phyloP scores from a whole-genome alignment of 2,888 invertebrate species.

The Clusia tigrina region DNA sequence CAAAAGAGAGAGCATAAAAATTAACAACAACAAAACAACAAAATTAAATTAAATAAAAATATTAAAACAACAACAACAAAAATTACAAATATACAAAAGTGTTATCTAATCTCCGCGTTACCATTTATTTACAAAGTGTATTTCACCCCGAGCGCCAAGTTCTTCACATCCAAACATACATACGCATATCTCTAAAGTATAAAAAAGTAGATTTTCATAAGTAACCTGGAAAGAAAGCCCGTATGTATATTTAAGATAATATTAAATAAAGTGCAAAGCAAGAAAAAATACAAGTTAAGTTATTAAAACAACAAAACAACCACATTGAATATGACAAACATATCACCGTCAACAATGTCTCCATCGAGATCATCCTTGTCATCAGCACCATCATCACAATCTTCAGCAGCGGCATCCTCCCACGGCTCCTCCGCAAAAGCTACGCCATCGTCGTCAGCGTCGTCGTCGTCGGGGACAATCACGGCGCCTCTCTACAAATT shows the following conservation, averaged over 20 bases:
- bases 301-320: slow-evolving; percentile 16
- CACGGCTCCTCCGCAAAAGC: not conserved
- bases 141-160: not conserved
- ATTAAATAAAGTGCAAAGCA: not conserved
- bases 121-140: not conserved
- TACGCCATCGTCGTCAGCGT: not conserved
- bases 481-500: slow-evolving; percentile 44
- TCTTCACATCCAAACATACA: too few relatives aligned
- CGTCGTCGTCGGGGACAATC: slow-evolving; percentile 14
- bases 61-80: slow-evolving; percentile 12
- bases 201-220: too few relatives aligned
- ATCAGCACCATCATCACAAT: not conserved
- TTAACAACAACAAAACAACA: slow-evolving; percentile 22
- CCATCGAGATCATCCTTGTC: not conserved
- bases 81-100: slow-evolving; percentile 13
- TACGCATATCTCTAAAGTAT: too few relatives aligned
- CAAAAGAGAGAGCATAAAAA: slow-evolving; percentile 4
- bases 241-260: not conserved
- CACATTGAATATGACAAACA: slow-evolving; percentile 17
- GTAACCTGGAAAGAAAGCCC: not conserved
- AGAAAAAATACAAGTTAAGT: slow-evolving; percentile 18
- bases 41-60: not conserved
- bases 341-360: slow-evolving; percentile 17
- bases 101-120: slow-evolving; percentile 6
- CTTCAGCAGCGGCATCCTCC: not conserved